Conservation (phyloP, 2,797 vertebrate species). For the Neosalanx taihuensis region DNA sequence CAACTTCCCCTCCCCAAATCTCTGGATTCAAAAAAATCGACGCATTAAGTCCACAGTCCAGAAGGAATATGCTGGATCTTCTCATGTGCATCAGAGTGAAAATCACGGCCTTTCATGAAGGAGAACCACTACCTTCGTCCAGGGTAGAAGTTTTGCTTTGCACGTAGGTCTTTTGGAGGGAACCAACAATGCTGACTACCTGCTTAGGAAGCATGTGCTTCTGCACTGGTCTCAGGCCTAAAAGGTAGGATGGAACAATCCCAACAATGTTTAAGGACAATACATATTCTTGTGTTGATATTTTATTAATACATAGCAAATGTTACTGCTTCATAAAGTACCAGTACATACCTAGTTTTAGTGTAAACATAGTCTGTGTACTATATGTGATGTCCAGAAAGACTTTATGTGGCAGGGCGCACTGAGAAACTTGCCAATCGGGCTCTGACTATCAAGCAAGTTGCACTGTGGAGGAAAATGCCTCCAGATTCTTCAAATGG, state of each 20-base stretch:
- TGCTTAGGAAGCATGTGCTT: slow-evolving; percentile 11
- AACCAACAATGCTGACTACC: slow-evolving; percentile 10
- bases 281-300: not conserved
- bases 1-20: not conserved
- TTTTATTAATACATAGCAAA: no score
- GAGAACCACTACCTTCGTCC: not conserved
- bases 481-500: slow-evolving; percentile 21
- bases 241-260: slow-evolving; percentile 7
- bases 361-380: no score
- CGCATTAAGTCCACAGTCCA: not conserved
- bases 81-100: not conserved
- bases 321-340: no score
- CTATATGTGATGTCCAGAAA: not conserved
- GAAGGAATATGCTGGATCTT: not conserved
- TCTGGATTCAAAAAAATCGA: not conserved
- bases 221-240: slow-evolving; percentile 7
- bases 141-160: not conserved
- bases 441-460: no score
- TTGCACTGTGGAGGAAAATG: no score
- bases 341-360: no score
- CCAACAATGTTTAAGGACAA: not conserved
- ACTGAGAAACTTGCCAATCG: no score
- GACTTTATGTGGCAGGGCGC: not conserved
- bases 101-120: not conserved
- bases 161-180: not conserved